Evolutionary conservation across 2,797 vertebrate species (phyloP), one percentile per base, ranked within the genome.

Genomic region (Hypotaenidia okinawae): DNA sequence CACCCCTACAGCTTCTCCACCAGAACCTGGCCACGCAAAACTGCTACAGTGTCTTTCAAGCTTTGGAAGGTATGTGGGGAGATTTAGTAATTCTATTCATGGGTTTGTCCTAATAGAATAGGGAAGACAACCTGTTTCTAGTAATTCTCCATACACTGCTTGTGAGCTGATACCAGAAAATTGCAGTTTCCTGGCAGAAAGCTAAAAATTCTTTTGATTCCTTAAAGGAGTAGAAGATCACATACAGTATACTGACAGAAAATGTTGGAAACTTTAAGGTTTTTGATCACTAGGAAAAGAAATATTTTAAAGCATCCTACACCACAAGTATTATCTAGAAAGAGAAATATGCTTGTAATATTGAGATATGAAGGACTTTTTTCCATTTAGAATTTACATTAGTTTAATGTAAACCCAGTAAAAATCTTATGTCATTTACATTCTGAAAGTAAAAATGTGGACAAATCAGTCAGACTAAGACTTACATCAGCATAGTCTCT

Each of bases 91-190:
- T 75, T 63, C 21, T 61, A 12, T 62, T 72, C 14, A 16, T 83
- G 12, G 9, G 8, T 49, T 85, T 83, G 27, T 54, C 27, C 16
- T 79, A 79, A 35, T 27, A 83, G 39, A n/a, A 63, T 63, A 79
- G 39, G n/a, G 59, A 74, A 67, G 43, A 27, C 27, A 47, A 33
- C 43, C 41, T 58, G 30, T 93, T 93, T 82, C 74, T 62, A 89
- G 39, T 43, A 94, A 79, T 84, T 88, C 41, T 87, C 37, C 63
- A 33, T 83, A 55, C 58, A 70, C 55, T 85, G 57, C 49, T 70
- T 82, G 43, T 14, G 43, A 93, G 59, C 70, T 93, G 84, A 92
- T 92, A 87, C 37, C 51, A 28, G 51, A 89, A 73, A 87, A 80
- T 24, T 87, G 49, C 23, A 67, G 43, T 94, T 76, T 89, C 43